Base-by-base conservation (phyloP, 2,113 vertebrate species). In the Poeciliopsis turrubarensis region DNA sequence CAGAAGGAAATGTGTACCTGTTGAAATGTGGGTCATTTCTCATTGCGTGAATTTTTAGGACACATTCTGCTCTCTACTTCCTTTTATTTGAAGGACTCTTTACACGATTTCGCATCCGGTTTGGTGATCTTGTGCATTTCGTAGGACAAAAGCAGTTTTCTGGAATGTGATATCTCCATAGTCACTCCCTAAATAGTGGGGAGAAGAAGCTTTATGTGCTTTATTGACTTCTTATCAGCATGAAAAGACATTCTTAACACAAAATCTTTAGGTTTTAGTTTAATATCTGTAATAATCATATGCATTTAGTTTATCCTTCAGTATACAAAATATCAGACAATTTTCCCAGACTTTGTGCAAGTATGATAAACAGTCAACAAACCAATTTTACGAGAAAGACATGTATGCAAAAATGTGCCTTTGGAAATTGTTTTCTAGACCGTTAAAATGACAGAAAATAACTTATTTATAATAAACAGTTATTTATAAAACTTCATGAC, bases 121-220 rank as follows among this genome's bases (percentile, higher is more conserved):
- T 74, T 51, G 25, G 17, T 15, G 37, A 44, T 69, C 62, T 27
- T 37, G 17, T 1, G 3, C 6, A 17, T 32, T 68, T 8, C 3
- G 30, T 39, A 31, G 70, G n/a, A 61, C 6, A 0, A 51, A 72
- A 54, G 72, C 30, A 68, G 63, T n/a, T 25, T 39, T 3, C 65
- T 67, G 17, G 78, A 86, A 84, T 78, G 61, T 66, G 54, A n/a
- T 63, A 65, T 17, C n/a, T 69, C 37, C 3, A 32, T 14, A 67
- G 70, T 82, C 79, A 81, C 88, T 80, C 83, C 82, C 65, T 79
- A 3, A 6, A 65, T 19, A 70, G 30, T 31, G 30, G 30, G 3
- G 30, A 4, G n/a, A 64, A 87, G 54, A 34, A 60, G 14, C 15
- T 39, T 32, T 0, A 26, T 6, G 12, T 17, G n/a, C 27, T 41